These are phyloP conservation scores for Chrysochloris asiatica DNA, from an alignment of 2,113 vertebrate species.

Conservation along the genomic window DNA sequence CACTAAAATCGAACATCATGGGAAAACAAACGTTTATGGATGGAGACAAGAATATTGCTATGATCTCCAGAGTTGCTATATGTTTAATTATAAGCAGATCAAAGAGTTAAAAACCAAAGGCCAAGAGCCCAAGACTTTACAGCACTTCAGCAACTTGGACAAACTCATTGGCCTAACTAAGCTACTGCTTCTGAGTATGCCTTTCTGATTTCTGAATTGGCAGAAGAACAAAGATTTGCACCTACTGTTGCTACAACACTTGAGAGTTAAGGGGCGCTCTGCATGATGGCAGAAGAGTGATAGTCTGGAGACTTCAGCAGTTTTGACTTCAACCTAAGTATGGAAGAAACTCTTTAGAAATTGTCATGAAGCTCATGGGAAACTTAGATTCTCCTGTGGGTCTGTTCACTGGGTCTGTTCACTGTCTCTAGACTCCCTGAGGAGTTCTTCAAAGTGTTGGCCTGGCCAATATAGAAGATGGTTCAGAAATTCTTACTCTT, in stretches of 20 bases:
- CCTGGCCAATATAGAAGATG: conserved; percentile 95
- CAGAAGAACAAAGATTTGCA: conserved; percentile 98
- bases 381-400: conserved; percentile 95
- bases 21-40: conserved; percentile 99
- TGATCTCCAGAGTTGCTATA: conserved; percentile 98
- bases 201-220: conserved; percentile 98
- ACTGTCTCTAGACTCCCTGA: conserved; percentile 93
- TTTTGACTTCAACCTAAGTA: conserved; percentile 99
- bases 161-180: conserved; percentile 98
- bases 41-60: conserved; percentile 99
- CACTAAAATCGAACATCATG: conserved; percentile 97
- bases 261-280: conserved; percentile 99
- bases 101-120: conserved; percentile 96
- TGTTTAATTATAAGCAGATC: conserved; percentile 97
- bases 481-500: conserved; percentile 92
- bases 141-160: conserved; percentile 98
- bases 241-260: conserved; percentile 98
- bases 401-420: too few species aligned
- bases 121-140: conserved; percentile 97
- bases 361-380: conserved; percentile 99
- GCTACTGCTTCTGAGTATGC: conserved; percentile 98
- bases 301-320: conserved; percentile 97
- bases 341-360: conserved; percentile 98
- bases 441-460: conserved; percentile 99
- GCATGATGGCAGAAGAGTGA: conserved; percentile 96